phyloP scores from a whole-genome alignment of 2,113 vertebrate species.

The Irena cyanogastra region DNA sequence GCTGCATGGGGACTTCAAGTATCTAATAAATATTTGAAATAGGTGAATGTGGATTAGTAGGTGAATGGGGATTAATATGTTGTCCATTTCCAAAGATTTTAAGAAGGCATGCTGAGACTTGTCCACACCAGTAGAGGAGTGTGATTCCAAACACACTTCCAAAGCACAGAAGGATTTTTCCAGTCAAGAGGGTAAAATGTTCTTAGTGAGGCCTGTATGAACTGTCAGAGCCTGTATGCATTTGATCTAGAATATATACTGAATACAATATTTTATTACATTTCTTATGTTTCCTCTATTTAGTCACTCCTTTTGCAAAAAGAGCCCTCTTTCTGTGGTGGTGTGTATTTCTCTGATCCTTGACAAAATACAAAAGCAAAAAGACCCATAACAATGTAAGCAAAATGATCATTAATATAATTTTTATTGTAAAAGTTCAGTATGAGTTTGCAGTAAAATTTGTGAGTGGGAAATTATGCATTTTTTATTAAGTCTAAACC shows the following conservation, averaged over 20 bases:
- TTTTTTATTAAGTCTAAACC: constrained; percentile 43
- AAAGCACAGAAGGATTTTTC: neutral
- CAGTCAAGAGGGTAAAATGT: neutral
- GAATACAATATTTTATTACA: neutral
- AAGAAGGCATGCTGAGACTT: neutral
- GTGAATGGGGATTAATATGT: neutral
- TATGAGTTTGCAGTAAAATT: neutral
- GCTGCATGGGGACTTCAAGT: neutral
- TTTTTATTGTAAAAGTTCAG: neutral
- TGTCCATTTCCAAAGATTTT: neutral
- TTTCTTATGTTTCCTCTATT: neutral
- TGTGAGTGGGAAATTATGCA: neutral
- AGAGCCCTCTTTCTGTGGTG: neutral
- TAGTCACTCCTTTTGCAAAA: neutral
- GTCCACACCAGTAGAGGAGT: neutral
- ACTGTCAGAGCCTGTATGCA: neutral
- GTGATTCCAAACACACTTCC: neutral
- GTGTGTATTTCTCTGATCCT: neutral
- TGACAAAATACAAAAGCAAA: neutral
- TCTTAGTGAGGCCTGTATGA: neutral
- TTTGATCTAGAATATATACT: neutral
- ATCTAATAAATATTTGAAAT: neutral
- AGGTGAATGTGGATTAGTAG: neutral
- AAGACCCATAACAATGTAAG: neutral
- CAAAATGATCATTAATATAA: neutral